phyloP scores from a whole-genome alignment of 2,113 vertebrate genomes.

The Cyphomyrus discorhynchus region DNA sequence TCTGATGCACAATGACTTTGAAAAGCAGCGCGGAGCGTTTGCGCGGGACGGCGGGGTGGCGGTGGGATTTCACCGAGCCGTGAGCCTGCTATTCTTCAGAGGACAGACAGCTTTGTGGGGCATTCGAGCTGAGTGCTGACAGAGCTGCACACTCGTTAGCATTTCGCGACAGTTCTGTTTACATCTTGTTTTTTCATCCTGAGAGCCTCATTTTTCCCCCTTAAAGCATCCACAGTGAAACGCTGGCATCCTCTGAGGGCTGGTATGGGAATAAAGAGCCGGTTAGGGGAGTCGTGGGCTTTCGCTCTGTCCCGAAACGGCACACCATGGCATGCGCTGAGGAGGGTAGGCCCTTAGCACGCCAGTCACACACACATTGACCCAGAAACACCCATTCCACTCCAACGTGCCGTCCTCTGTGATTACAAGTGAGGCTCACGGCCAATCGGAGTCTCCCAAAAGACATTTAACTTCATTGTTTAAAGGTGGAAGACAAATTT shows the following conservation, averaged over 20 bases:
- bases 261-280: not conserved
- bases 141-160: not conserved
- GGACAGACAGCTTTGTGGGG: not conserved
- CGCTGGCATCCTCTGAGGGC: not conserved
- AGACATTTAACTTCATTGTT: not conserved
- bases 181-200: not conserved
- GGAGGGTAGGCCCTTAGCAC: not conserved
- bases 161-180: not conserved
- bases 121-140: not conserved
- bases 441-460: not conserved
- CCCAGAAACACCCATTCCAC: not conserved
- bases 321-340: not conserved
- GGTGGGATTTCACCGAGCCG: not conserved
- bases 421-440: not conserved
- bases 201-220: not conserved
- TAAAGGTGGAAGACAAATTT: not conserved
- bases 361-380: not conserved
- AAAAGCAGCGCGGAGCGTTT: not conserved
- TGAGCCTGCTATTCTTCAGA: not conserved
- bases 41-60: not conserved
- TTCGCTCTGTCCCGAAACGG: not conserved
- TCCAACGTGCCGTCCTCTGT: not conserved
- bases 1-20: not conserved
- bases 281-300: not conserved
- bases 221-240: not conserved